Evolutionary conservation across 1,140 invertebrate genomes (phyloP).

Genomic region (Drosophila serrata): DNA sequence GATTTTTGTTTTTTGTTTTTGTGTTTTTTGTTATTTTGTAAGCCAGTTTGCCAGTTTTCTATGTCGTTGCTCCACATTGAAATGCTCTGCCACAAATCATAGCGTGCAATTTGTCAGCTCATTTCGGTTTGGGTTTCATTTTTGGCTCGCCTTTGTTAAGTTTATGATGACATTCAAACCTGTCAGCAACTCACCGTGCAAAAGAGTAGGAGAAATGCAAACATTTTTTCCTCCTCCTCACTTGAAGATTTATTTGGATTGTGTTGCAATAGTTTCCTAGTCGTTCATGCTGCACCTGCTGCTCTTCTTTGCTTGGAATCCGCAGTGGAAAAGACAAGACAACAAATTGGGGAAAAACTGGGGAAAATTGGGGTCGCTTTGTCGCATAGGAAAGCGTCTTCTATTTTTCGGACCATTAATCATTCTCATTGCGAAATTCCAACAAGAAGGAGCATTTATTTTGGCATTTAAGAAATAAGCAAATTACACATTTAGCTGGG

Average conservation of each 20-base stretch:
- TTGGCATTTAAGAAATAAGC: slow-evolving; percentile 23
- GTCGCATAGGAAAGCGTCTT: slow-evolving; percentile 32
- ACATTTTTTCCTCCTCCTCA: slow-evolving; percentile 38
- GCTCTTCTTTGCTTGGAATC: slow-evolving; percentile 27
- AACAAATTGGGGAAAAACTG: slow-evolving; percentile 49
- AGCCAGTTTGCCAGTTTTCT: slow-evolving; percentile 22
- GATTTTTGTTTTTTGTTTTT: background rate
- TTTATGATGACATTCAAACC: slow-evolving; percentile 79
- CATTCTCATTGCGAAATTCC: slow-evolving; percentile 69
- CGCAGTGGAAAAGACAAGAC: background rate
- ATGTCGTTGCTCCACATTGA: slow-evolving; percentile 52
- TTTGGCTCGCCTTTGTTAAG: slow-evolving; percentile 56
- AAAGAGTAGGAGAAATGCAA: slow-evolving; percentile 24
- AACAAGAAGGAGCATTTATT: slow-evolving; percentile 9
- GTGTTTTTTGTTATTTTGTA: background rate
- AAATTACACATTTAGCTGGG: background rate
- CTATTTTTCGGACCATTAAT: slow-evolving; percentile 57
- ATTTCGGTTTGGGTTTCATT: slow-evolving; percentile 63
- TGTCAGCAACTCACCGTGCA: slow-evolving; percentile 54
- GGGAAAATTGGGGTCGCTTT: slow-evolving; percentile 64
- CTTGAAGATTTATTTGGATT: slow-evolving; percentile 72
- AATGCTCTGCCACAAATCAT: slow-evolving; percentile 67
- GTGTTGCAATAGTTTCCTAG: slow-evolving; percentile 65
- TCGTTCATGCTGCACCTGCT: slow-evolving; percentile 69
- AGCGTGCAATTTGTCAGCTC: slow-evolving; percentile 76